Base-by-base conservation (phyloP, 2,797 vertebrate species). In the Sebastes dallii region DNA sequence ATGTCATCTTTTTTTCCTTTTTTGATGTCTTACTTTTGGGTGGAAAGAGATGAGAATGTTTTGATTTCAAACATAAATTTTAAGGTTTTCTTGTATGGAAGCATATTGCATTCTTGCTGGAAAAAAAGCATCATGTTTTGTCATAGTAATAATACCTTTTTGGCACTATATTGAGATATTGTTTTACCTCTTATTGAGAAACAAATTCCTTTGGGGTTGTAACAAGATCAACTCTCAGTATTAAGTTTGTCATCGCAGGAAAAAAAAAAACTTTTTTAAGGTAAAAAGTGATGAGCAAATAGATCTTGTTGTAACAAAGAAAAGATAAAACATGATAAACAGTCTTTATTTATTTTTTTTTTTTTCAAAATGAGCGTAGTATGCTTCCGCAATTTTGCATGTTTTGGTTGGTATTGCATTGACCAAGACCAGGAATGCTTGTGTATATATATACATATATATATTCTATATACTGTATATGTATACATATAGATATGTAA, bases 321-420 rank as follows among this genome's bases (percentile, higher is more conserved):
- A 77, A 82, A 8, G 59, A 78, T 69, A 69, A 81, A 55, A 81
- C 3, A 75, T 68, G 22, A 78, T n/a, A 67, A 85, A 85, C 14
- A 52, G 39, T 65, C 24, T 46, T 13, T 46, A 12, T 72, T 46
- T 46, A 46, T 46, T 54, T 85, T 5, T 30, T 8, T 8, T 75
- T 75, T 66, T 86, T 69, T 72, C 77, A 73, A 83, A 77, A 64
- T 66, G 78, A 89, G 73, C 74, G 85, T 89, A 86, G 90, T 94
- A 93, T 93, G 93, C 94, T 93, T 94, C 92, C 73, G 50, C 75
- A 83, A 62, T 79, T 92, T 91, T 96, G 95, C 96, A 96, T 96
- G 95, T 90, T 91, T 92, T 92, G 90, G 91, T 93, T 95, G 92
- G 85, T 91, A 87, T 89, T 91, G 92, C 93, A 92, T 93, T 92